Conservation (phyloP, 2,888 invertebrate species). For the Melinaea marsaeus region DNA sequence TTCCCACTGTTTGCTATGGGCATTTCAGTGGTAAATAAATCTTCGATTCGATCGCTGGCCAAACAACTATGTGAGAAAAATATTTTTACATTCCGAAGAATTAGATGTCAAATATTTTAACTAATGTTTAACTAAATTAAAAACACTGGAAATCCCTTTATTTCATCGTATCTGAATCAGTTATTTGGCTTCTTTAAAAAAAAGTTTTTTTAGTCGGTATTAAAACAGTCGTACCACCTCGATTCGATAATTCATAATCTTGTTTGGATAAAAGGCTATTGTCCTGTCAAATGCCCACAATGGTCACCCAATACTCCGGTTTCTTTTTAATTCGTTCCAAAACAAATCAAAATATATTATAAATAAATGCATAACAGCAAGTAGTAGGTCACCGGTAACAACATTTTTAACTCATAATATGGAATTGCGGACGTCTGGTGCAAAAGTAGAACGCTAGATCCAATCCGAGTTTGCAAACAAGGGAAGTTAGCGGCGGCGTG, state of each 20-base stretch:
- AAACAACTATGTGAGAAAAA: slow-evolving; percentile 15
- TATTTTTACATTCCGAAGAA: neutral
- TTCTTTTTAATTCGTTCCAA: neutral
- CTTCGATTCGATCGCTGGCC: slow-evolving; percentile 24
- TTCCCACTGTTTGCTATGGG: slow-evolving; percentile 62
- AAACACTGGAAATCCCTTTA: too few relatives aligned
- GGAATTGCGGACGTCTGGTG: slow-evolving; percentile 70
- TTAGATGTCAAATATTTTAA: too few relatives aligned
- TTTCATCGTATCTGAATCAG: too few relatives aligned
- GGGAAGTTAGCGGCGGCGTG: slow-evolving; percentile 65
- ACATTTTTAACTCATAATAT: slow-evolving; percentile 74
- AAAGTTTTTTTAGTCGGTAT: slow-evolving; percentile 41
- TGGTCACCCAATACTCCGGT: slow-evolving; percentile 52
- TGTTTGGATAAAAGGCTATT: slow-evolving; percentile 48
- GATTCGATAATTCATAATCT: slow-evolving; percentile 51
- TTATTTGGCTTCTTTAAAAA: too few relatives aligned
- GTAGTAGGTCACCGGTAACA: slow-evolving; percentile 29
- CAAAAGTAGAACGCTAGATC: slow-evolving; percentile 73
- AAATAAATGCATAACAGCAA: neutral
- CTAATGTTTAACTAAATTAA: too few relatives aligned
- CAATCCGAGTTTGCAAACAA: slow-evolving; percentile 78
- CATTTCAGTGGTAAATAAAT: slow-evolving; percentile 43
- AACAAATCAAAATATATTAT: neutral
- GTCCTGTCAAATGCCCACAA: slow-evolving; percentile 62
- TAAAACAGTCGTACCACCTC: slow-evolving; percentile 74